Evolutionary conservation across 2,888 invertebrate genomes (phyloP).

Genomic region (Drosophila antonietae): DNA sequence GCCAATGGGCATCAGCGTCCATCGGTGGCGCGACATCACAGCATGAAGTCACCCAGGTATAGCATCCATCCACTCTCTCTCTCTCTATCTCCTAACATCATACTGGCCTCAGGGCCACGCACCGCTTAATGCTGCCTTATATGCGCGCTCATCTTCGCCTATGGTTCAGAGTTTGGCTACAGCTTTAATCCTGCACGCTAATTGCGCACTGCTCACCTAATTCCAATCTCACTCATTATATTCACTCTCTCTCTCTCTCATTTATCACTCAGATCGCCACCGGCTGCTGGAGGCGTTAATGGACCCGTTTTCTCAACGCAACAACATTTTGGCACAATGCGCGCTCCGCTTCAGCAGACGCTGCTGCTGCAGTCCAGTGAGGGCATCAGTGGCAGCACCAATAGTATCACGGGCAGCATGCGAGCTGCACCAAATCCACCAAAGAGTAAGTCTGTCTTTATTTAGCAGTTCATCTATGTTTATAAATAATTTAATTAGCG

Average conservation of each 20-base stretch:
- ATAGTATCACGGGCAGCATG: conserved; percentile 61
- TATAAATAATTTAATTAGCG: too few species aligned
- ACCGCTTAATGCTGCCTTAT: conserved; percentile 22
- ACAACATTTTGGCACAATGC: conserved; percentile 84
- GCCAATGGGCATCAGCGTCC: conserved; percentile 83
- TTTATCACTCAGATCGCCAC: conserved; percentile 81
- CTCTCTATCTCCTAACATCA: conserved; percentile 10
- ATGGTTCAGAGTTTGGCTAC: conserved; percentile 13
- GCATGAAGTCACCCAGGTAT: conserved; percentile 92
- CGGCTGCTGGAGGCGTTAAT: conserved; percentile 79
- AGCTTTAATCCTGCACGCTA: conserved; percentile 31
- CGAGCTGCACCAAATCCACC: conserved; percentile 83
- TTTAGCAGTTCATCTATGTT: neutral
- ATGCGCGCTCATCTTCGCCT: neutral
- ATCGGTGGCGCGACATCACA: conserved; percentile 90
- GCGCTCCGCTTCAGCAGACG: conserved; percentile 80
- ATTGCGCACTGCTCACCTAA: neutral
- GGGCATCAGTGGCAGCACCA: conserved; percentile 73
- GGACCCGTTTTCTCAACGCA: conserved; percentile 82
- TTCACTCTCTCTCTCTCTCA: neutral
- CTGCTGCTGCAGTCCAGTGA: conserved; percentile 67
- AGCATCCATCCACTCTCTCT: conserved; percentile 29
- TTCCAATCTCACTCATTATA: neutral
- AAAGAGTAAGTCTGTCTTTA: conserved; percentile 70
- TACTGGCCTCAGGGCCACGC: conserved; percentile 19